Evolutionary conservation across 2,797 vertebrate genomes (phyloP), one percentile per base, ranked within the genome.

Genomic region (Remorina albescens): DNA sequence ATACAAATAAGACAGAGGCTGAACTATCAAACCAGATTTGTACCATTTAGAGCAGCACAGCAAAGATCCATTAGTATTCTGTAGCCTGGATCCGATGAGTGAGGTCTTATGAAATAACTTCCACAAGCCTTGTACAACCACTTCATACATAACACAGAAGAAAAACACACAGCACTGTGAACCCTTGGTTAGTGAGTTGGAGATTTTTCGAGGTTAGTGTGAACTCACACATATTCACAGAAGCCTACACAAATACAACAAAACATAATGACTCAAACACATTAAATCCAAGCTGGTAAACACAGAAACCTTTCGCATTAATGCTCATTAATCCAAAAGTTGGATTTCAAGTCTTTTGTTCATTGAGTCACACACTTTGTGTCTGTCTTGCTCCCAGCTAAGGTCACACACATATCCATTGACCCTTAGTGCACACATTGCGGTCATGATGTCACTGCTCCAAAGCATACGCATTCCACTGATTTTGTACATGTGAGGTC

Each of bases 21-120:
- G 75, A 90, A 88, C 89, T 85, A 92, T 93, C 91, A 93, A 91
- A 92, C 86, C 76, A 82, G 60, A 92, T 88, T 88, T 90, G 91
- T 88, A 88, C 67, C 71, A 87, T 80, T 91, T 87, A 84, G 64
- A 80, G 71, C 18, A 68, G 64, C 37, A 53, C 63, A 77, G 70
- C 62, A 86, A 76, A 63, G 84, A 84, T 42, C 70, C 70, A 87
- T 91, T 89, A 87, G 80, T 84, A 89, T 89, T 89, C 87, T 64
- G 73, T 87, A 85, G 82, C 82, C 81, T 87, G 81, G 80, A 85
- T 90, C 85, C 87, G 78, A 73, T 62, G 84, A 90, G 90, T 49
- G 1, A 61, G 76, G 74, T 51, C 64, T 81, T 79, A 84, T 83
- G 82, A 91, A 87, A 89, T 70, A 76, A 85, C 82, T 89, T 90